Conservation (phyloP, 2,797 vertebrate genomes). For the Setipinna tenuifilis region DNA sequence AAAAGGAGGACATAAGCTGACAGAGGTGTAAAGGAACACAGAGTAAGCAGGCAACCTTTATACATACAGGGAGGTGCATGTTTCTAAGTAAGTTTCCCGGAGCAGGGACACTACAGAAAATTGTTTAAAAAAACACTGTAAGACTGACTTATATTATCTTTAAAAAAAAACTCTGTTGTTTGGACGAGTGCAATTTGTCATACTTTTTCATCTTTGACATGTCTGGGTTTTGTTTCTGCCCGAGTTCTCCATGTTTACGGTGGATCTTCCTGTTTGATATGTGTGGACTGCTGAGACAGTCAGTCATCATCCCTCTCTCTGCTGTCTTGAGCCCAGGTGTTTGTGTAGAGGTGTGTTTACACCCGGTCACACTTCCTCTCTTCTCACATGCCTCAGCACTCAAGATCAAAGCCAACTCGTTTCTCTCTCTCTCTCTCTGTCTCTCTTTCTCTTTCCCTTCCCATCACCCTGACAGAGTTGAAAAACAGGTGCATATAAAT, state of each 20-base stretch:
- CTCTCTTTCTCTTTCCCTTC: background rate
- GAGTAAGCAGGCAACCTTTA: no score
- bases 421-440: background rate
- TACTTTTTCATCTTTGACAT: background rate
- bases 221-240: background rate
- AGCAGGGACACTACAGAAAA: no score
- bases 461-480: constrained; percentile 14
- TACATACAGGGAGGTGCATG: no score
- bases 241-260: background rate
- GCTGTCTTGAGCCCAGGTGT: background rate
- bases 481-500: constrained; percentile 38
- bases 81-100: no score
- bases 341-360: background rate
- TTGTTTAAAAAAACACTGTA: no score
- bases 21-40: no score
- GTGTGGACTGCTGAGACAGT: background rate
- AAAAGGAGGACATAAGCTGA: no score
- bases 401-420: constrained; percentile 28
- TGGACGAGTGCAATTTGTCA: background rate
- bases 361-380: constrained; percentile 27
- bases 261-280: background rate
- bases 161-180: no score
- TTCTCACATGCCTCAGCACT: constrained; percentile 15
- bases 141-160: no score
- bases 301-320: background rate